A percentile compares a stretch with the other conserved stretches of the same genome.
Conservation (phyloP, 1,140 invertebrate species). For the Ephestia elutella region DNA sequence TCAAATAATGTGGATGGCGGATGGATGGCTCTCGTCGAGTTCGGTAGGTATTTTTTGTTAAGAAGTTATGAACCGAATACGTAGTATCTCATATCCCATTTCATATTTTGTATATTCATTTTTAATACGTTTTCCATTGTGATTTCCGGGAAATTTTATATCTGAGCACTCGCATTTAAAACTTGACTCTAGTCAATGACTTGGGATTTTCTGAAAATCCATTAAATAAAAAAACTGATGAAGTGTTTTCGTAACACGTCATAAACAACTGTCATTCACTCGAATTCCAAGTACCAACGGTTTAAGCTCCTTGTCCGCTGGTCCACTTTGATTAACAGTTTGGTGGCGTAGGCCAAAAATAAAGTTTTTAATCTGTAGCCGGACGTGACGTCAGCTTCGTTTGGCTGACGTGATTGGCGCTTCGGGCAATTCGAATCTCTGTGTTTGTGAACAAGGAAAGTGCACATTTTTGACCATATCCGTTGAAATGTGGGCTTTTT, state of each 20-base stretch:
- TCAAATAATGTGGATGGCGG: background rate
- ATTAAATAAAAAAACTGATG: background rate
- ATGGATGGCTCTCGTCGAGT: no score
- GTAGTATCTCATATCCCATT: no score
- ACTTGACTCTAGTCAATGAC: no score
- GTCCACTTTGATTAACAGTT: conserved; percentile 2
- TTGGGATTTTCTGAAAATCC: background rate
- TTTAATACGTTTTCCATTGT: no score
- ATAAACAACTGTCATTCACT: background rate
- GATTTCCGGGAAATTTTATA: no score
- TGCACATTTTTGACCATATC: no score
- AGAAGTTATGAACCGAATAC: no score
- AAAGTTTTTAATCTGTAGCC: conserved; percentile 5
- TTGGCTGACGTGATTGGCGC: background rate
- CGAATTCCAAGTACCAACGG: background rate
- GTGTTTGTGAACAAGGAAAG: background rate
- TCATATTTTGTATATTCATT: no score
- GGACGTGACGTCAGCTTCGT: conserved; percentile 1
- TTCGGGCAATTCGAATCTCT: background rate
- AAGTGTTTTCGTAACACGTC: no score
- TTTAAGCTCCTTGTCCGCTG: background rate
- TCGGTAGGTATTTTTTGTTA: no score
- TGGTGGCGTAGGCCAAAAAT: background rate
- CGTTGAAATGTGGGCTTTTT: background rate
- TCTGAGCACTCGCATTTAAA: no score